Evolutionary conservation across 2,797 vertebrate genomes (phyloP), one percentile per base, ranked within the genome.

Genomic region (Sternotherus odoratus): DNA sequence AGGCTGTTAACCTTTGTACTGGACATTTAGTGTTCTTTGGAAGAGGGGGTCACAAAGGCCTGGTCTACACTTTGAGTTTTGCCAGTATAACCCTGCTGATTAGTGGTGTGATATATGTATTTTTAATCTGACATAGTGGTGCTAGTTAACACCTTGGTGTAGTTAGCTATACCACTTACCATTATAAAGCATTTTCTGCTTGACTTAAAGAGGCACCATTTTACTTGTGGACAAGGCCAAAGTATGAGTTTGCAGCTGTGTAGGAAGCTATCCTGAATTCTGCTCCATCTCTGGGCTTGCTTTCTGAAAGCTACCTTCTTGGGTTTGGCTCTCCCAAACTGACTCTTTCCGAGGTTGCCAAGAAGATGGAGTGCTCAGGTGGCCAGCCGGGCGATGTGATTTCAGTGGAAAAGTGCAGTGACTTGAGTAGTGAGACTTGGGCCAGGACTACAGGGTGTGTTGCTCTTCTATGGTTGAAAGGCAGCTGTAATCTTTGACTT

Each of bases 31-130:
- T 53, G 5, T 63, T 0, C 0, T 85, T 79, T 84, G 81, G 57
- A 77, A 91, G 77, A 30, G 50, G 72, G 46, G 21, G n/a, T n/a
- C 92, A 53, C 93, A 92, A 83, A 95, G 56, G 81, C 92, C 88
- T 79, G 90, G 85, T 93, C 94, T 94, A 82, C 90, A 46, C 79
- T 91, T 2, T 0, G 33, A 74, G 69, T 43, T 24, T n/a, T 43
- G 12, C 24, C 3, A 5, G 33, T 33, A 16, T 9, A 15, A 15
- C 80, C 30, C 4, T 63, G 3, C 79, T 86, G 78, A 56, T 95
- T 46, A 51, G 33, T 75, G 8, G 4, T 0, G 30, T 78, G 6
- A 3, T 92, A 0, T 24, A 8, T 24, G 8, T 53, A 3, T 12
- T 56, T 56, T 56, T 56, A 11, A 56, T 26, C 10, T 56, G 54